Evolutionary conservation across 1,140 invertebrate species (phyloP), one percentile per base, ranked within the genome.

Genomic region (Rhysida immarginata): DNA sequence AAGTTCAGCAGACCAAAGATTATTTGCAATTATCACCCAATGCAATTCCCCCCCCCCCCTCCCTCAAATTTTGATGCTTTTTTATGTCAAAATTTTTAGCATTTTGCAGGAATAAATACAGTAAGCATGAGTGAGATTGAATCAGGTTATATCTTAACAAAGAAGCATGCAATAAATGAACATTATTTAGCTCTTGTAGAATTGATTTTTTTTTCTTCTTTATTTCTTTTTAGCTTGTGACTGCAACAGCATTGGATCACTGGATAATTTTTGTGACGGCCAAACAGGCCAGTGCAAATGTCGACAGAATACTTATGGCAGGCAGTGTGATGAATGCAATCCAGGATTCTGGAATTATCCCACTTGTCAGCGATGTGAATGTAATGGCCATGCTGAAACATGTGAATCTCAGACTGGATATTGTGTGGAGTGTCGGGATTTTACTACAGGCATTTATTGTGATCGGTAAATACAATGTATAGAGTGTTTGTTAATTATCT

Each of bases 271-370:
- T 65, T 99, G 96, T 71, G 88, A 98, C 66, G 78, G 81, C 21
- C 78, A 41, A n/a, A 18, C 53, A 56, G 96, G 96, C 0, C 88
- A 97, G 63, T 99, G 96, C 73, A 83, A 86, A 64, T 99, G 96
- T 68, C 80, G 87, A 62, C 78, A 83, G 0, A 95, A 96, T 60
- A 95, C 94, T 0, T 96, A 92, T 63, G 93, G 93, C 0, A 74
- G 90, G 45, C 84, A 85, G 58, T 99, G 96, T 71, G 87, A 94
- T 65, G 82, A 94, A 61, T 96, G 93, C 69, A 84, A 93, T 66
- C 88, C 89, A 26, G 92, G 92, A 0, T 96, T 84, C 65, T 96
- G 91, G 85, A 89, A 88, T 65, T 95, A 97, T 77, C 96, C 96
- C 0, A 83, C 91, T 61, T 99, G 96, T 69, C 78, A 86, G 62